These are phyloP conservation scores for Neosilurus hyrtlii DNA, from an alignment of 2,797 vertebrate genomes.

Conservation along the genomic window DNA sequence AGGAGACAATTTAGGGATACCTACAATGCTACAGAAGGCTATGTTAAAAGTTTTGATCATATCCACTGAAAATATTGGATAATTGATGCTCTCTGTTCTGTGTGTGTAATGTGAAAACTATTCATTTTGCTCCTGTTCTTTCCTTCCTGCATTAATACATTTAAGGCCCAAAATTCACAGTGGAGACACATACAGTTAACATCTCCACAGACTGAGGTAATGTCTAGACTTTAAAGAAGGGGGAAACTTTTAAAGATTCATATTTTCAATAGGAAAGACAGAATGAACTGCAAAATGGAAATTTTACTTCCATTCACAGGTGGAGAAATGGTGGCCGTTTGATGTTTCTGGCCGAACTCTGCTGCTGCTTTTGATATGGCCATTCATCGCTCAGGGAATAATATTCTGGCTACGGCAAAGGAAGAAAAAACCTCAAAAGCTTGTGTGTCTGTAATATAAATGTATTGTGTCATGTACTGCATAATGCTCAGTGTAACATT, in stretches of 20 bases:
- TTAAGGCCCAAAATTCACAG: constrained; percentile 60
- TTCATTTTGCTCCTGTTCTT: constrained; percentile 10
- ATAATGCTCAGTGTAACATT: constrained; percentile 11
- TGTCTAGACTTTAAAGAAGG: not conserved
- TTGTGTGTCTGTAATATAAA: constrained; percentile 56
- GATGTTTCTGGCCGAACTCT: constrained; percentile 71
- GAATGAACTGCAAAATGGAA: constrained; percentile 4
- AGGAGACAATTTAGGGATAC: not conserved
- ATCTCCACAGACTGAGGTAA: constrained; percentile 61
- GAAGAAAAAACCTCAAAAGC: constrained; percentile 55
- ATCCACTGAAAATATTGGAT: not conserved
- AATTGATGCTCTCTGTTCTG: not conserved
- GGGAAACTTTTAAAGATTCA: not conserved
- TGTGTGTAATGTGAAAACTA: not conserved
- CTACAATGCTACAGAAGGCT: not conserved
- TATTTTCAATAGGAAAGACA: not conserved
- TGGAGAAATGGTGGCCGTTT: constrained; percentile 69
- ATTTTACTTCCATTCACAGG: constrained; percentile 59
- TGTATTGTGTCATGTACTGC: not conserved
- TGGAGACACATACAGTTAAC: constrained; percentile 60
- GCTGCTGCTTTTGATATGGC: constrained; percentile 87
- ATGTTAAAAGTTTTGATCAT: not conserved
- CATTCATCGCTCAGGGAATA: constrained; percentile 84
- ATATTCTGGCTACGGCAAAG: constrained; percentile 67
- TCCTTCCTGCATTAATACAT: constrained; percentile 21